Conservation (phyloP, 1,140 invertebrate species). For the Muscidifurax raptorellus region DNA sequence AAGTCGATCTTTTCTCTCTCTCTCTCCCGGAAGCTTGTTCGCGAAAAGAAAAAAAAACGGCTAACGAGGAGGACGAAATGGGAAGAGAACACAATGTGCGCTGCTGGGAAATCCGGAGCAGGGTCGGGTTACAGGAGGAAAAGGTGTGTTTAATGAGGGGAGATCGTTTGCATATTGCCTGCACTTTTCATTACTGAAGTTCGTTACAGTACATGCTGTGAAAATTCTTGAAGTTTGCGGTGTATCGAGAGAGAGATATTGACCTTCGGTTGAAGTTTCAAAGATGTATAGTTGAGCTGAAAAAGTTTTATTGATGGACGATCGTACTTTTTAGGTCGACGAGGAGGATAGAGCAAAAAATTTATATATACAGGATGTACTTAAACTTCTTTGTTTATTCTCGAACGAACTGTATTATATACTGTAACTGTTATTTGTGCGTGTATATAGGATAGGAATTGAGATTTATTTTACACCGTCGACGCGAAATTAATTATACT, state of each 20-base stretch:
- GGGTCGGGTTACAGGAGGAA: constrained; percentile 17
- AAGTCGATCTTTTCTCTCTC: neutral
- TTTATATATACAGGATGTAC: too few relatives aligned
- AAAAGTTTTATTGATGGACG: too few relatives aligned
- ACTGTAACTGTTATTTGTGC: too few relatives aligned
- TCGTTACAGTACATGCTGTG: neutral
- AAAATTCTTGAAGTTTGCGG: neutral
- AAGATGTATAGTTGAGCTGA: too few relatives aligned
- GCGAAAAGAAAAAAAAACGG: constrained; percentile 2
- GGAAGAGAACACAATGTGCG: neutral
- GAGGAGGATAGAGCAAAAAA: too few relatives aligned
- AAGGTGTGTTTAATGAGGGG: neutral
- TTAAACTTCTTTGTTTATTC: too few relatives aligned
- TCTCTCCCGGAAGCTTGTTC: constrained; percentile 14
- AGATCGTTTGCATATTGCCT: neutral
- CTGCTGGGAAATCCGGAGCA: constrained; percentile 33
- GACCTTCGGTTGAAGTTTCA: neutral
- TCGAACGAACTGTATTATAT: too few relatives aligned
- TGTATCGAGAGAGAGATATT: neutral
- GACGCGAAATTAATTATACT: too few relatives aligned
- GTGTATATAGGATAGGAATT: too few relatives aligned
- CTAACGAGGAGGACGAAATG: neutral
- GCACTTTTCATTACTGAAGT: neutral
- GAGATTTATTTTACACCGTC: too few relatives aligned
- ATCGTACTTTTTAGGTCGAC: too few relatives aligned